A percentile compares a stretch with the other conserved stretches of the same genome.
phyloP scores from a whole-genome alignment of 1,140 invertebrate species.

The Agrypnia vestita region DNA sequence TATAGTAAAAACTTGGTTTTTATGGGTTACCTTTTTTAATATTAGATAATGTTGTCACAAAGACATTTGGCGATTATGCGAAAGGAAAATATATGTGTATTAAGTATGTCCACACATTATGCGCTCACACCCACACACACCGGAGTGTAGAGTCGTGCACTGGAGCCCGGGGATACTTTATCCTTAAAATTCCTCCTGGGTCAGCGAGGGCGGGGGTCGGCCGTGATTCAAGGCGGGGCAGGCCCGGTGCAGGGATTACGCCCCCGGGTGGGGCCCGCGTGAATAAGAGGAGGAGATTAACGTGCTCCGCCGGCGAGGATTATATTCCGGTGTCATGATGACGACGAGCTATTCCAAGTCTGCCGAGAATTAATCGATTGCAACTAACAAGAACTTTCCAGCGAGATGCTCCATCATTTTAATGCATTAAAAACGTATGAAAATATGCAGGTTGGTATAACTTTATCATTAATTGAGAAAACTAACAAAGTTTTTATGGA shows the following conservation, averaged over 20 bases:
- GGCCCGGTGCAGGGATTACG: constrained; percentile 24
- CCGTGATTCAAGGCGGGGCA: constrained; percentile 37
- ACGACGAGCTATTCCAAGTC: constrained; percentile 11
- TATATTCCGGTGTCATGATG: constrained; percentile 29
- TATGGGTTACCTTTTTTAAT: too few species aligned
- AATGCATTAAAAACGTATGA: too few species aligned
- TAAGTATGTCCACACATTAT: too few species aligned
- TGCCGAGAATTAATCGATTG: constrained; percentile 4
- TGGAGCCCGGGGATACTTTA: constrained; percentile 5
- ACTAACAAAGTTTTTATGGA: too few species aligned
- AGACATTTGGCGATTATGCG: too few species aligned
- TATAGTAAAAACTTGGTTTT: too few species aligned
- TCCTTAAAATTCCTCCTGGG: constrained; percentile 30
- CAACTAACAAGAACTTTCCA: not conserved
- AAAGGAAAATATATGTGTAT: too few species aligned
- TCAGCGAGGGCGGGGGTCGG: constrained; percentile 19
- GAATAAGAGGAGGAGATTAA: constrained; percentile 38
- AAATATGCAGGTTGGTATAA: too few species aligned
- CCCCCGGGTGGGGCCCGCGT: constrained; percentile 4
- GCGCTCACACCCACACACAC: not conserved
- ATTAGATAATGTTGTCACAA: too few species aligned
- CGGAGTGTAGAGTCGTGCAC: too few species aligned
- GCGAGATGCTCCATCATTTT: too few species aligned
- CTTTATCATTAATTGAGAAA: too few species aligned
- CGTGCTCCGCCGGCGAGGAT: constrained; percentile 9